A percentile compares a stretch with the other conserved stretches of the same genome.
Evolutionary conservation across 2,113 vertebrate genomes (phyloP).

Genomic region (Chunga burmeisteri): DNA sequence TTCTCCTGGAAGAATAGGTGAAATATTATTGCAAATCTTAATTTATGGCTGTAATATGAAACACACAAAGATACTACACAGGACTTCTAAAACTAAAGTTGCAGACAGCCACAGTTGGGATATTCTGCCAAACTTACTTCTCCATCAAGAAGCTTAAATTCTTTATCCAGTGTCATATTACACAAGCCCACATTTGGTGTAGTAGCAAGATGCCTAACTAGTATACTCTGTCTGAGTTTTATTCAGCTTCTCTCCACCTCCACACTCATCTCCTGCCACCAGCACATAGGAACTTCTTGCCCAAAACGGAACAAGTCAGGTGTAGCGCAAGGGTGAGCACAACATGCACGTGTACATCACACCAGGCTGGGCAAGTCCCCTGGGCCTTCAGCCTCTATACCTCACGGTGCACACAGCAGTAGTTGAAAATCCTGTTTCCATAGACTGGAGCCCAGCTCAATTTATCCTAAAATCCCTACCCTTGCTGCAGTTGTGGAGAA

Average conservation of each 20-base stretch:
- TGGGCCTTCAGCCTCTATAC: background rate
- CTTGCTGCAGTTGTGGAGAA: background rate
- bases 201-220: background rate
- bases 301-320: background rate
- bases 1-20: background rate
- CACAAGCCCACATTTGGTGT: background rate
- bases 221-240: background rate
- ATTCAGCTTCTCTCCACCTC: background rate
- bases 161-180: background rate
- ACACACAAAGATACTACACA: background rate
- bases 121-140: background rate
- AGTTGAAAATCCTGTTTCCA: background rate
- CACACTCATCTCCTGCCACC: background rate
- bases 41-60: background rate
- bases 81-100: background rate
- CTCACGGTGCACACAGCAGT: background rate
- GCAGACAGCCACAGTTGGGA: background rate
- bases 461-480: background rate
- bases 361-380: background rate
- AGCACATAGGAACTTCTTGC: background rate
- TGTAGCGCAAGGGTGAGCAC: background rate
- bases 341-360: accelerated
- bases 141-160: background rate
- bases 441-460: background rate
- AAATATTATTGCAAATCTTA: background rate